These are phyloP conservation scores for Crepidodera aurea DNA, from an alignment of 2,888 invertebrate genomes.

Conservation along the genomic window DNA sequence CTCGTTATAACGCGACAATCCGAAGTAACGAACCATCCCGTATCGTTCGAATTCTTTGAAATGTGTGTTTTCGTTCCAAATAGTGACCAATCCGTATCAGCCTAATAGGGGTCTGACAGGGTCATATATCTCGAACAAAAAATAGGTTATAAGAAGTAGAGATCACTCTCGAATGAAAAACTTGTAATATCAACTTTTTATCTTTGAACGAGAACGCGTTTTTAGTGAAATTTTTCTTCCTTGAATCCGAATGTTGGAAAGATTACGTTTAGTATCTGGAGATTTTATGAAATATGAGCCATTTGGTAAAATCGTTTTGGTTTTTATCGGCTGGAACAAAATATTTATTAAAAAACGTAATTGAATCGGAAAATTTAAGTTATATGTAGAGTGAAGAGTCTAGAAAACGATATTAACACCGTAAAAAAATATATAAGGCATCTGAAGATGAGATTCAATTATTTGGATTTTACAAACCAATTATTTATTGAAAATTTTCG, in stretches of 20 bases:
- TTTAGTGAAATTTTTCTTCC: constrained; percentile 20
- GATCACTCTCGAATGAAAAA: constrained; percentile 29
- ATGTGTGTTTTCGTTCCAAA: constrained; percentile 29
- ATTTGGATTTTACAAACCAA: no score
- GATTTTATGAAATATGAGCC: constrained; percentile 7
- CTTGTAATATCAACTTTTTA: constrained; percentile 24
- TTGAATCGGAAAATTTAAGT: no score
- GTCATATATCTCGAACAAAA: constrained; percentile 31
- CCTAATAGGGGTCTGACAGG: constrained; percentile 36
- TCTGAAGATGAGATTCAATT: no score
- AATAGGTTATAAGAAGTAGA: constrained; percentile 25
- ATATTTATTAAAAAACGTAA: constrained; percentile 2
- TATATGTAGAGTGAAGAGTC: no score
- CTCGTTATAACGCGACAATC: constrained; percentile 27
- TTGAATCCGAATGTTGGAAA: constrained; percentile 6
- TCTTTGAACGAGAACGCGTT: constrained; percentile 20
- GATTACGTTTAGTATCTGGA: background rate
- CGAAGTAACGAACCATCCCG: constrained; percentile 24
- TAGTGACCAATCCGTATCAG: constrained; percentile 31
- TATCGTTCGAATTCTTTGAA: constrained; percentile 20
- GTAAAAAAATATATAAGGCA: no score
- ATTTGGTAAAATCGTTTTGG: background rate
- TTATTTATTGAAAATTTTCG: no score
- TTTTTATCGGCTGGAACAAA: background rate
- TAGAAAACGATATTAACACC: no score